phyloP scores from a whole-genome alignment of 2,113 vertebrate species.

The Callipepla squamata region DNA sequence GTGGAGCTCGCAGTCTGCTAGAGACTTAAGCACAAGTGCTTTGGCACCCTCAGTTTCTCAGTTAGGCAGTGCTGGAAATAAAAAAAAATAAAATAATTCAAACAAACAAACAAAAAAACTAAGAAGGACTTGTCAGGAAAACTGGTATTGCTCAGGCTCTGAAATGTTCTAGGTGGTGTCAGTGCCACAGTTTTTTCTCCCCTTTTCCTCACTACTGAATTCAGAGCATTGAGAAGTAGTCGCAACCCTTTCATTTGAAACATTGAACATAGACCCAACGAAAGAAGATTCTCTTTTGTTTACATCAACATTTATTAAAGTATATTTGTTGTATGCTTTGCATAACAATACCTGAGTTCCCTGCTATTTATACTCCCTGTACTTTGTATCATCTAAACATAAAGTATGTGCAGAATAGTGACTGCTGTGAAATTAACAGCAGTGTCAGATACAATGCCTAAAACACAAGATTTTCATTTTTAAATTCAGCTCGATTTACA shows the following conservation, averaged over 20 bases:
- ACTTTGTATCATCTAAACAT: background rate
- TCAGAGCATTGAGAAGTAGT: background rate
- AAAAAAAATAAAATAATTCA: no score
- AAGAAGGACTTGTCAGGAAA: background rate
- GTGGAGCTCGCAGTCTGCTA: background rate
- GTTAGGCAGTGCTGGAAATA: background rate
- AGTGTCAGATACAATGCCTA: background rate
- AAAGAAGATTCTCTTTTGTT: background rate
- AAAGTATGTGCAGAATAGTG: background rate
- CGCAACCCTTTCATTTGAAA: background rate
- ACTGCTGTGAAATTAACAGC: background rate
- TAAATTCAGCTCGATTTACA: background rate
- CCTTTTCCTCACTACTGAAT: background rate
- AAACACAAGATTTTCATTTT: background rate
- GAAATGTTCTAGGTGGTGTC: background rate
- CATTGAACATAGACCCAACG: background rate
- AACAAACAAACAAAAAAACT: background rate
- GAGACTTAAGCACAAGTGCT: background rate
- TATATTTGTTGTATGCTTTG: background rate
- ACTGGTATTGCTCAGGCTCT: background rate
- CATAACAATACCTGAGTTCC: background rate
- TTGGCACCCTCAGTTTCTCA: background rate
- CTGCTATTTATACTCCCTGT: background rate
- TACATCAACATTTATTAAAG: background rate
- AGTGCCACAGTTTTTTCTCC: background rate